Base-by-base conservation (phyloP, 2,113 vertebrate genomes). In the Polypterus bichir region DNA sequence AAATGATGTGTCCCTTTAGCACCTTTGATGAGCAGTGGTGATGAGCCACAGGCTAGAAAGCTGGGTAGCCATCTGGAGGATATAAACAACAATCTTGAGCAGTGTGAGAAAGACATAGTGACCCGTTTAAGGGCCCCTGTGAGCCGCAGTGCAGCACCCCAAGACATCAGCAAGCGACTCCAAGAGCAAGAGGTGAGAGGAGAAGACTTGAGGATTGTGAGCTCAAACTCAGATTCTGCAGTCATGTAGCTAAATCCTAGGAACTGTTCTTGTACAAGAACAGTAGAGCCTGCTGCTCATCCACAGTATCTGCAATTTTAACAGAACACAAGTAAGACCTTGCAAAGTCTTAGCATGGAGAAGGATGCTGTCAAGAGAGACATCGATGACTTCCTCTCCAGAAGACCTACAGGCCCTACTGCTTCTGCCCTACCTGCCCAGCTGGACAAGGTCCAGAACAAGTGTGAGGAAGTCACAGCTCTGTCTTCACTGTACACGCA, bases 401-500 rank as follows among this genome's bases (percentile, higher is more conserved):
- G 81, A 59, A 79, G 77, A 63, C 71, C 84, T 9, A 68, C 74
- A 59, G 73, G 69, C 54, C 78, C 81, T 0, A 64, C 81, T 0
- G 83, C 88, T 54, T 82, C 90, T 11, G 84, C 80, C 54, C 80
- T 99, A 56, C 89, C 89, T 0, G 78, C 88, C 62, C 80, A 79
- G 1, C 73, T 97, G 59, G 87, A 71, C 7, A 77, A 72, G 2
- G 71, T 88, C 73, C 90, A 86, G 74, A 92, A 87, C 79, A 97
- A 93, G 68, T 84, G 83, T 54, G 82, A 72, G 0, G 83, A 86
- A 3, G 74, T 90, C 27, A 81, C 71, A 3, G 74, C 66, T 44
- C 90, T 97, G 7, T 82, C 85, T 68, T 76, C 73, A 62, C 91
- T 96, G 66, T 97, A 88, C 48, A 76, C 67, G 0, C 87, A 92